Conservation (phyloP, 2,888 invertebrate genomes). For the Hypsopygia costalis region DNA sequence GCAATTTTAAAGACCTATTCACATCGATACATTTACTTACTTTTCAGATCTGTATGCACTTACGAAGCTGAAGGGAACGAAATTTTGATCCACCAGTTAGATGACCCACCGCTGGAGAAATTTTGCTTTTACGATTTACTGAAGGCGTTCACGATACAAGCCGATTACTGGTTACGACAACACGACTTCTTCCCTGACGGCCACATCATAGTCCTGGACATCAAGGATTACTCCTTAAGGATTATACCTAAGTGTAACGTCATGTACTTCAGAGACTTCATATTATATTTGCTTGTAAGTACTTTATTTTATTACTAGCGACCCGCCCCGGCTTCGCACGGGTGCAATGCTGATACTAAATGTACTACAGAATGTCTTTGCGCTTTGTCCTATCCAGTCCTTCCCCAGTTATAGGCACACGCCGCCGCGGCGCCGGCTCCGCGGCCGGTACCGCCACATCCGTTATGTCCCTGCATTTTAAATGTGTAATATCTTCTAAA, state of each 20-base stretch:
- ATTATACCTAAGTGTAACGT: slow-evolving; percentile 55
- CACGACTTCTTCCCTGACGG: slow-evolving; percentile 38
- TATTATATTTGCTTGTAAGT: slow-evolving; percentile 57
- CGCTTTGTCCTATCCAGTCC: too few species aligned
- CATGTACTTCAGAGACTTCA: slow-evolving; percentile 55
- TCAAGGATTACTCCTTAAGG: slow-evolving; percentile 45
- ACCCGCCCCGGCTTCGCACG: too few species aligned
- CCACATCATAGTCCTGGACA: slow-evolving; percentile 55
- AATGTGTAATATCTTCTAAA: too few species aligned
- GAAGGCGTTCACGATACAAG: slow-evolving; percentile 47
- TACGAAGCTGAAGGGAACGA: slow-evolving; percentile 44
- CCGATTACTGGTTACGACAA: slow-evolving; percentile 49
- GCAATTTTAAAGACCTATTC: too few species aligned
- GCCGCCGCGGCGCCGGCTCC: too few species aligned
- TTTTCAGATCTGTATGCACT: slow-evolving; percentile 39
- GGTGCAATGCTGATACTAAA: too few species aligned
- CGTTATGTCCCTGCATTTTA: too few species aligned
- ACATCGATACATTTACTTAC: too few species aligned
- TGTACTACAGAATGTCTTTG: too few species aligned
- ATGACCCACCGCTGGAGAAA: slow-evolving; percentile 44
- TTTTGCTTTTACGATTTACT: slow-evolving; percentile 51
- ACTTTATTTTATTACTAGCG: neutral
- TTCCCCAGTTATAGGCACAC: too few species aligned
- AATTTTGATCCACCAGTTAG: slow-evolving; percentile 49
- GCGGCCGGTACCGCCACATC: too few species aligned